A percentile compares a stretch with the other conserved stretches of the same genome.
phyloP scores from a whole-genome alignment of 35 echinoderm and acorn worm genomes.

The Lytechinus variegatus region DNA sequence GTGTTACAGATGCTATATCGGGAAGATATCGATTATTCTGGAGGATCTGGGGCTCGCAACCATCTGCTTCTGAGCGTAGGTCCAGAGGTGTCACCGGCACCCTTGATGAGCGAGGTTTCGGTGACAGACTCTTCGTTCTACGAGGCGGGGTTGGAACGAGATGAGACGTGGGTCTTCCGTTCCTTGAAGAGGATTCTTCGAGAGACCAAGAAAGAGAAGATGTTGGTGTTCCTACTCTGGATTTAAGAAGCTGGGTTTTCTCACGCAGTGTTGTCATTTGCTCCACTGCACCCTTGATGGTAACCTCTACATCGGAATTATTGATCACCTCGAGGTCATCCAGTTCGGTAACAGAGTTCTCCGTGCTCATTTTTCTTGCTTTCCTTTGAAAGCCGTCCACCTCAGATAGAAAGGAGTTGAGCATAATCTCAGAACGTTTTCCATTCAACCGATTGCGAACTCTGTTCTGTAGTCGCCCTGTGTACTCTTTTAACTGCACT shows the following conservation, averaged over 20 bases:
- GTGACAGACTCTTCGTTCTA: background rate
- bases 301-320: background rate
- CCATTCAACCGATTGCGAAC: background rate
- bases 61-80: background rate
- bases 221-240: conserved; percentile 13
- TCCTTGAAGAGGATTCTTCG: background rate
- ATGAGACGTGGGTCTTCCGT: background rate
- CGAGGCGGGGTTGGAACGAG: background rate
- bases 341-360: background rate
- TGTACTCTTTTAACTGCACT: background rate
- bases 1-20: background rate
- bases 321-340: background rate
- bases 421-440: background rate
- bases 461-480: background rate
- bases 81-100: background rate
- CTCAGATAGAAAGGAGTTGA: background rate
- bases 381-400: background rate
- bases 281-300: conserved; percentile 9
- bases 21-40: background rate
- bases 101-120: background rate
- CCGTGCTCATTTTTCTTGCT: conserved; percentile 7
- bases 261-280: background rate
- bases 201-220: background rate
- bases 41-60: background rate
- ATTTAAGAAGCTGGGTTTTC: background rate